Evolutionary conservation across 2,113 vertebrate species (phyloP).

Genomic region (Empidonax alnorum): DNA sequence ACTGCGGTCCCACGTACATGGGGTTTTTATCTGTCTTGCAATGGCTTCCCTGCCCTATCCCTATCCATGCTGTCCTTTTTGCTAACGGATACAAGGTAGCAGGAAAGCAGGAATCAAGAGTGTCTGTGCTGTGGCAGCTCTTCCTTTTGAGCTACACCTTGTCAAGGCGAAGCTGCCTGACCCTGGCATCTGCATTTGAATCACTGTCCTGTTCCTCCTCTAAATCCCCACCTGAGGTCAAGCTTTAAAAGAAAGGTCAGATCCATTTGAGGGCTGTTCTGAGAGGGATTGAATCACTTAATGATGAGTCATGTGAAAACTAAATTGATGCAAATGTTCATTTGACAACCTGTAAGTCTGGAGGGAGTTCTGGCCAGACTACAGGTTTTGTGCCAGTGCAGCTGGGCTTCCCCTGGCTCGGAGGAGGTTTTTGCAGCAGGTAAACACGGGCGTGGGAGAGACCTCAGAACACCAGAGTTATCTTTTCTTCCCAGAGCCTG

Average conservation of each 20-base stretch:
- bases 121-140: background rate
- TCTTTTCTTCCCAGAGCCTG: background rate
- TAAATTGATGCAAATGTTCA: conserved; percentile 56
- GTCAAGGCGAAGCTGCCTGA: background rate
- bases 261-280: conserved; percentile 38
- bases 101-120: background rate
- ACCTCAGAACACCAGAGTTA: background rate
- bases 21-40: background rate
- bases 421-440: background rate
- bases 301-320: conserved; percentile 58
- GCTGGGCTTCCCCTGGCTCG: background rate
- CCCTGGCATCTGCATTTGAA: conserved; percentile 15
- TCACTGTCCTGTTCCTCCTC: background rate
- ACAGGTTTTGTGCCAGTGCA: background rate
- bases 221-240: conserved; percentile 59
- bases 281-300: conserved; percentile 54
- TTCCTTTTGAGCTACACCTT: background rate
- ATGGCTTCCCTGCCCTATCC: background rate
- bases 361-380: background rate
- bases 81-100: background rate
- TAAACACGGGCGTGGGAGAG: background rate
- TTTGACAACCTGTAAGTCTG: conserved; percentile 29
- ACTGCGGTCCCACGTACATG: rapidly evolving
- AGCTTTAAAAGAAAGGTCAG: conserved; percentile 63
- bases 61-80: background rate